phyloP scores from a whole-genome alignment of 2,888 invertebrate species.

The Sicus ferrugineus region DNA sequence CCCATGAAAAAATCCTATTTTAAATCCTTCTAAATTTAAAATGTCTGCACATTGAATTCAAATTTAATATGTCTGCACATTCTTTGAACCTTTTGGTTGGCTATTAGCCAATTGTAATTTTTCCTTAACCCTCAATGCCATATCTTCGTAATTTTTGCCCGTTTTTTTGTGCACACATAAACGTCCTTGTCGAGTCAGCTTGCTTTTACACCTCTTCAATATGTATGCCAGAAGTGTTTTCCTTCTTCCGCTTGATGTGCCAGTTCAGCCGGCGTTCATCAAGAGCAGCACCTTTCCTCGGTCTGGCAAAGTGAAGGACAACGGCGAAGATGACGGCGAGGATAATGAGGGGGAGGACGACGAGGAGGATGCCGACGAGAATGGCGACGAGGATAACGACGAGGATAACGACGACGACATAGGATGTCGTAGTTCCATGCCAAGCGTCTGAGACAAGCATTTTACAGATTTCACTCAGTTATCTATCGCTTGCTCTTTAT shows the following conservation, averaged over 20 bases:
- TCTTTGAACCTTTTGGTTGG: neutral
- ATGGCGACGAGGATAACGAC: too few relatives aligned
- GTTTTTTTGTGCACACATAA: too few relatives aligned
- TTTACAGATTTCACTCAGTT: too few relatives aligned
- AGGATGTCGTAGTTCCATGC: too few relatives aligned
- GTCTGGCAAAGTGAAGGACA: slow-evolving; percentile 3
- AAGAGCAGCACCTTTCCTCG: neutral
- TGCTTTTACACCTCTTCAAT: neutral
- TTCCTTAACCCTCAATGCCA: neutral
- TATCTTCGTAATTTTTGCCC: neutral
- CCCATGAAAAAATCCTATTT: neutral
- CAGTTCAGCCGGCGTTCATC: neutral
- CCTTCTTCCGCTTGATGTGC: neutral
- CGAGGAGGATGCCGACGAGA: neutral
- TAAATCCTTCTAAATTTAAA: neutral
- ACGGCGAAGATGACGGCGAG: neutral
- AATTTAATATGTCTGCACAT: neutral
- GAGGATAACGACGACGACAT: too few relatives aligned
- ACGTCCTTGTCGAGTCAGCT: too few relatives aligned
- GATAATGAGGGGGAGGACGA: too few relatives aligned
- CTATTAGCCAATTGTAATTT: slow-evolving; percentile 1
- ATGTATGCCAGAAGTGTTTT: neutral
- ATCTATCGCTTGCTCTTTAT: too few relatives aligned
- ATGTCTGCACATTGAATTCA: neutral
- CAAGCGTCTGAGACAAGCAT: too few relatives aligned